Conservation (phyloP, 2,113 vertebrate genomes). For the Pipa parva region DNA sequence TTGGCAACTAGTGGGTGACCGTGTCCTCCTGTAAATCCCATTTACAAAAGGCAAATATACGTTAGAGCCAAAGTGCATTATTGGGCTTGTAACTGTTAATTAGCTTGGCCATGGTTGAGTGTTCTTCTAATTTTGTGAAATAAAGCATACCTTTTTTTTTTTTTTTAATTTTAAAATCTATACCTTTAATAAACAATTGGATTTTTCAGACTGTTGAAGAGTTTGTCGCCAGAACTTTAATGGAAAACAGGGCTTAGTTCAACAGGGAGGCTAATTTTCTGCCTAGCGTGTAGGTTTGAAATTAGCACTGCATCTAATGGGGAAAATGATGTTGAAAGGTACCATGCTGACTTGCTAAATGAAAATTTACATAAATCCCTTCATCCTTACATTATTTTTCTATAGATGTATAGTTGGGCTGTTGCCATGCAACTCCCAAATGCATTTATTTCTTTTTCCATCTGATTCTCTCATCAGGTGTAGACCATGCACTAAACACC, state of each 20-base stretch:
- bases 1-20: no score
- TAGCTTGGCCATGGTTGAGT: no score
- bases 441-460: conserved; percentile 1
- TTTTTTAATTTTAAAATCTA: conserved; percentile 9
- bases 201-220: neutral
- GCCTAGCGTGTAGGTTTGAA: conserved; percentile 31
- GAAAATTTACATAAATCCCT: conserved; percentile 36
- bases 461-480: conserved; percentile 20
- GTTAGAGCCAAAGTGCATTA: no score
- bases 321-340: conserved; percentile 15
- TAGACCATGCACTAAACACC: conserved; percentile 2
- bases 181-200: neutral
- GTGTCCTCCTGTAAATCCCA: no score
- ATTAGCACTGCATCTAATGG: conserved; percentile 22
- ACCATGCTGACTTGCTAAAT: conserved; percentile 31
- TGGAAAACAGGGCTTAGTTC: conserved; percentile 10
- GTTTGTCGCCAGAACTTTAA: neutral
- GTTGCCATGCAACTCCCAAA: conserved; percentile 29
- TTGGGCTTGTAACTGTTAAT: no score
- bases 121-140: no score
- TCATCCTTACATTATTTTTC: conserved; percentile 15
- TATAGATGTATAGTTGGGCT: conserved; percentile 19
- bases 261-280: conserved; percentile 27
- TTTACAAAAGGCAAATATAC: no score
- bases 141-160: no score